Evolutionary conservation across 2,113 vertebrate genomes (phyloP).

Genomic region (Macquaria ambigua): DNA sequence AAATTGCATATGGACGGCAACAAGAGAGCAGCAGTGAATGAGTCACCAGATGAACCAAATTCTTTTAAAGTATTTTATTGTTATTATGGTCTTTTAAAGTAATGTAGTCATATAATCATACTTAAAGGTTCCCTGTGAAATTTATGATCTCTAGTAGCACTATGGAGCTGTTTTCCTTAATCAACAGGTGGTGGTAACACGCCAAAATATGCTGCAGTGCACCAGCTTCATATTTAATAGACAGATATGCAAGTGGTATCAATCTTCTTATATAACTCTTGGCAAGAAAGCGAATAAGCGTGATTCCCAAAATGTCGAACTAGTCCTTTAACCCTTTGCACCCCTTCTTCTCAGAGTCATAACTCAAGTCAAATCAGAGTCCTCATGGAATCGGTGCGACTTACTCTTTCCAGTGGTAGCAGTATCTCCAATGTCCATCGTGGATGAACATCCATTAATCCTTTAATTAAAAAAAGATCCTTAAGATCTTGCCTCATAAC

Average conservation of each 20-base stretch:
- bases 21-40: background rate
- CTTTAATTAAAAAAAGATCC: background rate
- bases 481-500: background rate
- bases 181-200: background rate
- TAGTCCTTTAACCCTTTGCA: background rate
- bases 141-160: background rate
- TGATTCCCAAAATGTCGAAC: background rate
- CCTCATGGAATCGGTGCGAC: background rate
- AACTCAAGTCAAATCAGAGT: background rate
- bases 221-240: background rate
- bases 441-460: background rate
- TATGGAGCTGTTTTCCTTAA: background rate
- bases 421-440: background rate
- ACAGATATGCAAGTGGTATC: background rate
- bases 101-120: background rate
- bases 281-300: background rate
- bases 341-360: background rate
- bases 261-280: background rate
- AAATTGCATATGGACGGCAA: conserved; percentile 4
- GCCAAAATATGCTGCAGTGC: background rate
- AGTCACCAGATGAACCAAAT: background rate
- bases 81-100: background rate
- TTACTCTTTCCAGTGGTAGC: background rate
- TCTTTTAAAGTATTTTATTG: background rate
- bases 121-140: background rate